Evolutionary conservation across 1,140 invertebrate species (phyloP), one percentile per base, ranked within the genome.

Genomic region (Dendrolimus kikuchii): DNA sequence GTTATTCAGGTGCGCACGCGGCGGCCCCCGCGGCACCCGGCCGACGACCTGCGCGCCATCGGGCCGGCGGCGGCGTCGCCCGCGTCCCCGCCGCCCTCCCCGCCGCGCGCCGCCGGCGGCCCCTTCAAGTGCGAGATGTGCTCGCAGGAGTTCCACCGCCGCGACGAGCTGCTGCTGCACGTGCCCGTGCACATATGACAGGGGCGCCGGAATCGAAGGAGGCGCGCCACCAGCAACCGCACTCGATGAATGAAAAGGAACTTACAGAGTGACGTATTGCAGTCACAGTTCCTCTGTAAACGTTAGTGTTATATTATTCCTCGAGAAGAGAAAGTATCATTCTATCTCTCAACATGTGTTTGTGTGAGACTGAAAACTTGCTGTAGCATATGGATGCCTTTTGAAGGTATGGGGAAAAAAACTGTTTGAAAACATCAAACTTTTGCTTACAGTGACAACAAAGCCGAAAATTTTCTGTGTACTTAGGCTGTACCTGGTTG

Each of bases 151-250:
- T 95, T 95, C 77, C 86, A 90, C 2, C 91, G 92, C 59, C 90
- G 93, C 43, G 90, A 92, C 42, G 92, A 94, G 57, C 82, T 95
- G 7, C 77, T 95, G 44, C 88, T 92, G 4, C 94, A 95, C 77
- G 93, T 95, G 55, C 92, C 93, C 9, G 91, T 95, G 69, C 93
- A 95, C 77, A 95, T 95, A 87, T 94, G 91, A 92, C 78, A 55
- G 8, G 48, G 49, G 40, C 45, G 52, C 10, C 38, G 9, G 9
- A n/a, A 38, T 38, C 43, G n/a, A 5, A 10, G 39, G 9, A 10
- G 43, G 38, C 42, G n/a, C 6, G n/a, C 2, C 10, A 36, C 38
- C 7, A 4, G 4, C 43, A 9, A 44, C 40, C 23, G 47, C 41
- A 40, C 45, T 8, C 41, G 48, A 36, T 48, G 5, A 5, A 45